Evolutionary conservation across 1,140 invertebrate genomes (phyloP), one percentile per base, ranked within the genome.

Genomic region (Euwallacea similis): DNA sequence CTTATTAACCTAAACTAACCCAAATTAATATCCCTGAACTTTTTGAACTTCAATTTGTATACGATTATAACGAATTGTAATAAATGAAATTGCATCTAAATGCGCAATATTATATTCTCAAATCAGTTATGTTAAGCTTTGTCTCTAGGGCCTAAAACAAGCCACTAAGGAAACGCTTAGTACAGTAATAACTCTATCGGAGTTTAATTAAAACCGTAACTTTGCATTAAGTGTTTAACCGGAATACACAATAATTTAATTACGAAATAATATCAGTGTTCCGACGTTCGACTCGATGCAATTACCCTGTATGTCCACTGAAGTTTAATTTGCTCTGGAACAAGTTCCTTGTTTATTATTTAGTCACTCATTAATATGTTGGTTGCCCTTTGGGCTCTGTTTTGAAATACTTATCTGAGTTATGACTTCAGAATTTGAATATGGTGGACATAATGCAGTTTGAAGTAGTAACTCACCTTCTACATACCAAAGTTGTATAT

Each of bases 201-300:
- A 72, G 71, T 72, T 72, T 72, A 72, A 72, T 72, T 72, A 72
- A 72, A 67, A 50, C 65, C 71, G 59, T 67, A 72, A 72, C 71
- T 72, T 72, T 43, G 65, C 65, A 72, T 72, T 72, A 72, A 72
- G 71, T 72, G 71, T 72, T 72, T 72, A 72, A 72, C 71, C 61
- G 61, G 67, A 73, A 73, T 73, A 73, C 66, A 59, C 61, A 73
- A 73, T 73, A 69, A 73, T 69, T 69, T 73, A 73, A 73, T 73
- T 73, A 69, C 66, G 47, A 66, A 73, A 64, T 69, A 73, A 73
- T 69, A 73, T 69, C 72, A 59, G 72, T 68, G 59, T 73, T 69
- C 65, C 71, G 71, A 60, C 65, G 65, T 72, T 65, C 71, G 56
- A 72, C 71, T 72, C 67, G 64, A 67, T 72, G 71, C 71, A 72